Evolutionary conservation across 2,888 invertebrate species (phyloP).

Genomic region (Tenthredo livida): DNA sequence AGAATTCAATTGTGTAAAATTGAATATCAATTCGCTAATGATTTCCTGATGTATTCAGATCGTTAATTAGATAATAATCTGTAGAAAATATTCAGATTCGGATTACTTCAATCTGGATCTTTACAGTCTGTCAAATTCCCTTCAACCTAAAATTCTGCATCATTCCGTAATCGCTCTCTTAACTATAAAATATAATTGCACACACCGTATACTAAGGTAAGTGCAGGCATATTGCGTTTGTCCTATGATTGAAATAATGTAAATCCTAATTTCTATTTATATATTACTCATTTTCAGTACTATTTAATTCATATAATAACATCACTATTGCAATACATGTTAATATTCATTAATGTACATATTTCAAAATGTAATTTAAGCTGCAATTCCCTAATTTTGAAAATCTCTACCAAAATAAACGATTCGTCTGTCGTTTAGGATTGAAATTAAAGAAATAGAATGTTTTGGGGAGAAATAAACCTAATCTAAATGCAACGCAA

Average conservation of each 20-base stretch:
- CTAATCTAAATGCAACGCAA: neutral
- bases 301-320: neutral
- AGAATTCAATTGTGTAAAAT: neutral
- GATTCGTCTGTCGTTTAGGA: no score
- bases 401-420: no score
- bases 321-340: neutral
- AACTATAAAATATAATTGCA: neutral
- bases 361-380: no score
- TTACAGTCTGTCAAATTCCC: neutral
- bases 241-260: neutral
- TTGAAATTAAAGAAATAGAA: no score
- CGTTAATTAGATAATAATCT: neutral
- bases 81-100: neutral
- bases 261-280: neutral
- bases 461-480: neutral
- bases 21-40: neutral
- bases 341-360: neutral
- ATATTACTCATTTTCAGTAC: neutral
- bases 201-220: neutral
- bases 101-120: neutral
- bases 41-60: slow-evolving; percentile 1
- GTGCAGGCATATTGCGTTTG: neutral
- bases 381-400: no score
- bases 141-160: neutral
- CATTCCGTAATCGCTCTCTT: neutral